phyloP scores from a whole-genome alignment of 35 echinoderm and acorn worm species.

The Eucidaris tribuloides region DNA sequence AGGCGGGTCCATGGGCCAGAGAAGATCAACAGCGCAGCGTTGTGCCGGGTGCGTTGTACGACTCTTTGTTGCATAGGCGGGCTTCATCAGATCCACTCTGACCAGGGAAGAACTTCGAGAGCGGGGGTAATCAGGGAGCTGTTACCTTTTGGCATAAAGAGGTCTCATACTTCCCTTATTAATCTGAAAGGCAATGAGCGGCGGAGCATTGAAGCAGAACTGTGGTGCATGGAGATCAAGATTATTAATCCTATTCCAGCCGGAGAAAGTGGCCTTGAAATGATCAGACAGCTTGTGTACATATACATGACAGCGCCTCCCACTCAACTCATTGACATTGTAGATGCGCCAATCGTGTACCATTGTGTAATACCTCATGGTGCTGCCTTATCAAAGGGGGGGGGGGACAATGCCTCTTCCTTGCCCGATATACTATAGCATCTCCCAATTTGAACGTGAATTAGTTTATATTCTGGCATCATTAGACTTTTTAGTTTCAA shows the following conservation, averaged over 20 bases:
- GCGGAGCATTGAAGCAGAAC: slow-evolving; percentile 47
- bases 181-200: slow-evolving; percentile 47
- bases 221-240: slow-evolving; percentile 18
- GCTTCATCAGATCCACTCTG: slow-evolving; percentile 40
- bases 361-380: too few relatives aligned
- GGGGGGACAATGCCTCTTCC: too few relatives aligned
- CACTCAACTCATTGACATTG: too few relatives aligned
- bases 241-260: neutral
- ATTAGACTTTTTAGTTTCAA: too few relatives aligned
- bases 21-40: slow-evolving; percentile 37
- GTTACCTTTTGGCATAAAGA: slow-evolving; percentile 30
- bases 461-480: too few relatives aligned
- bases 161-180: slow-evolving; percentile 29
- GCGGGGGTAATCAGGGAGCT: slow-evolving; percentile 20
- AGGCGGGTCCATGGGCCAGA: slow-evolving; percentile 46
- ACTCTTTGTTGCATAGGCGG: neutral
- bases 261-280: slow-evolving; percentile 31
- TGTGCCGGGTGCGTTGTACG: slow-evolving; percentile 14
- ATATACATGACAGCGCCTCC: too few relatives aligned
- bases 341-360: too few relatives aligned
- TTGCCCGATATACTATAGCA: too few relatives aligned
- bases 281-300: slow-evolving; percentile 32
- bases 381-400: too few relatives aligned
- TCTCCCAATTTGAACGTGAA: too few relatives aligned
- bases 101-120: slow-evolving; percentile 51